Evolutionary conservation across 1,140 invertebrate genomes (phyloP), one percentile per base, ranked within the genome.

Genomic region (Eciton burchellii): DNA sequence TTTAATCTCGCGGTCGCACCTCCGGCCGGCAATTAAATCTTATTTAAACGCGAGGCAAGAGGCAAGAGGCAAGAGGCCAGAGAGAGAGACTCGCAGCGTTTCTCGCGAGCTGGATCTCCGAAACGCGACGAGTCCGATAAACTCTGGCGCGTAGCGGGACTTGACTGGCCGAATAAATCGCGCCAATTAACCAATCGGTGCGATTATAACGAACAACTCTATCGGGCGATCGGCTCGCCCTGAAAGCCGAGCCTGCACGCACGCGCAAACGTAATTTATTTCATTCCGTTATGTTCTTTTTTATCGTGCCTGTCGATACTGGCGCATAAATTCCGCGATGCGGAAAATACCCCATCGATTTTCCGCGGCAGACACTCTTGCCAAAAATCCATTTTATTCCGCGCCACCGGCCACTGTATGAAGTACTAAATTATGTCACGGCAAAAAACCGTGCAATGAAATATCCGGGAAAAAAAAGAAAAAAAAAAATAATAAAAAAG

Each of bases 1-100:
- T 79, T 79, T 79, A 79, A 70, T 68, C 49, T 79, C 52, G 49
- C 63, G 56, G 49, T 79, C 63, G 74, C 74, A 79, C 52, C 74
- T 70, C 63, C 56, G 63, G 68, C 74, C 52, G 60, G 63, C 74
- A 70, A 79, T 79, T 68, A 70, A 70, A 59, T 56, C 21, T 70
- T 79, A 79, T 79, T 79, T 79, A 79, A 68, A 70, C 12, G 63
- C 49, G 41, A n/a, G 63, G 63, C 49, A 45, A 6, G 63, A 79
- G n/a, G n/a, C n/a, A n/a, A n/a, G n/a, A n/a, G n/a, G n/a, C n/a
- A n/a, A n/a, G n/a, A 79, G 74, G 68, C 56, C 65, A n/a, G 63
- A 54, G 41, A 79, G 70, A 76, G 73, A 76, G 70, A 79, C 56
- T 47, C 49, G 16, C 35, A n/a, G n/a, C n/a, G n/a, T n/a, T 45